Evolutionary conservation across 2,888 invertebrate genomes (phyloP), one percentile per base, ranked within the genome.

Genomic region (Nomada ferruginata): DNA sequence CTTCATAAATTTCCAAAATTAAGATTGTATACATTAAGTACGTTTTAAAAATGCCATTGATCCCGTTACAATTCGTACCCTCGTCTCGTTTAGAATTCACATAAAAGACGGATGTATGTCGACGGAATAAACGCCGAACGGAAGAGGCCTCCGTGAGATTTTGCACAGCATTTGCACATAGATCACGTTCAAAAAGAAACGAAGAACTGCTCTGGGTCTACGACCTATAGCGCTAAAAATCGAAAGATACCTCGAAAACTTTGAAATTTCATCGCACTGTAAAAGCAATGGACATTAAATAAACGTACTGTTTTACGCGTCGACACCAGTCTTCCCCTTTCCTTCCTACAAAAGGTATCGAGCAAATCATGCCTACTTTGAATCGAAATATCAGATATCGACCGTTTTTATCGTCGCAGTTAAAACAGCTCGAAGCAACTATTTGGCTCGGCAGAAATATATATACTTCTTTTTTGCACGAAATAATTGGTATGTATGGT

Each of bases 171-270:
- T 83, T 83, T 70, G 60, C 79, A 79, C 74, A 63, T 70, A 73
- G 70, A 74, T 79, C 83, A 71, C 82, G 71, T 76, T 59, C 36
- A 76, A 63, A 82, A 82, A 76, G 66, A 82, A 68, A 70, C 65
- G 20, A 36, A n/a, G 53, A 76, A 71, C 68, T 53, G 76, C 47
- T 66, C 66, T 42, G 20, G 64, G 74, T 63, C 74, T 53, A 69
- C 68, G 65, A 26, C 42, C 55, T 74, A 18, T 2, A 5, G 11
- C 52, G 50, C 26, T 29, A 60, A 66, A 57, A 70, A 70, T 66
- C 60, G 61, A 42, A 55, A 36, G 11, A 50, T 66, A 66, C 63
- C 59, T 47, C 13, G 26, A 36, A 7, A 64, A 70, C 18, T 60
- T 50, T 1, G 15, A 59, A 74, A 80, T 74, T 81, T 64, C 69